phyloP scores from a whole-genome alignment of 2,797 vertebrate genomes.

The Acrossocheilus fasciatus region DNA sequence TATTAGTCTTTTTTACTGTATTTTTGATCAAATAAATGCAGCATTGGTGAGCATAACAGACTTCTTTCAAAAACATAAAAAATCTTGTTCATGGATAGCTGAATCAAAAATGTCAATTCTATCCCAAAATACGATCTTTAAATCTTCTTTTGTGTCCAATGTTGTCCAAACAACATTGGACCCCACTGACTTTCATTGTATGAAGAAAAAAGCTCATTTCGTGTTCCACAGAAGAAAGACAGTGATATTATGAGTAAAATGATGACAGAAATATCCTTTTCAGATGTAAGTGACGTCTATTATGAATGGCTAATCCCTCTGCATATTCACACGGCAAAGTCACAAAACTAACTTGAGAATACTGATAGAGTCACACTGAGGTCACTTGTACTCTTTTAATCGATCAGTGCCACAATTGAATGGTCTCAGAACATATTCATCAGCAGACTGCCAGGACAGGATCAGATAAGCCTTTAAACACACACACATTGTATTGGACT shows the following conservation, averaged over 20 bases:
- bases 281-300: neutral
- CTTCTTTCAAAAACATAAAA: neutral
- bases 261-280: neutral
- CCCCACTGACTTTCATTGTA: neutral
- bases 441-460: constrained; percentile 14
- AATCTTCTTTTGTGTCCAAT: neutral
- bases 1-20: no score
- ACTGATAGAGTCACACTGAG: constrained; percentile 14
- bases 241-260: neutral
- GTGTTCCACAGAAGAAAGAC: neutral
- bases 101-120: neutral
- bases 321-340: neutral
- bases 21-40: no score
- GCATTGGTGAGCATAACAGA: neutral
- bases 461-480: constrained; percentile 27
- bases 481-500: neutral
- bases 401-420: constrained; percentile 7
- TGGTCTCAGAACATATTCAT: neutral
- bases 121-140: neutral
- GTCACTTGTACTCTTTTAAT: constrained; percentile 5
- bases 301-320: neutral
- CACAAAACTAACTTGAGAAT: neutral
- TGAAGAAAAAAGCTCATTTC: neutral
- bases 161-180: neutral
- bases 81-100: no score